Percentiles rank a stretch among this genome's conserved stretches.
These are phyloP conservation scores for Phataginus tricuspis DNA, from an alignment of 2,797 vertebrate genomes.

Conservation along the genomic window DNA sequence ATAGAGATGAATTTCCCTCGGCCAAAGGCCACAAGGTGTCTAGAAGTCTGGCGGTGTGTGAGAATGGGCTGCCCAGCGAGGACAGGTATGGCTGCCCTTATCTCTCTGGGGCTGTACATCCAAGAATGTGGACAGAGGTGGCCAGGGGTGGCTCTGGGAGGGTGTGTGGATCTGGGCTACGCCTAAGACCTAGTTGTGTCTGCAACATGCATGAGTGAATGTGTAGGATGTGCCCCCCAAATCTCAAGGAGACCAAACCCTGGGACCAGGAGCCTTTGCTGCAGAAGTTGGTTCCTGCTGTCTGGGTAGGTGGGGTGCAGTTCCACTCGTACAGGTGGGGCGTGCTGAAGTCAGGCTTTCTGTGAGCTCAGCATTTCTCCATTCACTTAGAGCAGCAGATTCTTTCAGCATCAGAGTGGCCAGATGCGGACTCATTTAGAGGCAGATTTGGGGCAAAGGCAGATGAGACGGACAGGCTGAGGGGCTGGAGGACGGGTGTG, in stretches of 20 bases:
- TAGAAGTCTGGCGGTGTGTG: background rate
- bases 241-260: background rate
- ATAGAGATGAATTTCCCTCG: conserved; percentile 66
- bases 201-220: background rate
- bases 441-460: background rate
- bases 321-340: background rate
- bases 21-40: conserved; percentile 47
- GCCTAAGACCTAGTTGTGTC: background rate
- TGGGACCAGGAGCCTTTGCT: background rate
- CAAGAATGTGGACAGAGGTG: background rate
- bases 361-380: background rate
- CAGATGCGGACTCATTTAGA: background rate
- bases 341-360: fast-evolving
- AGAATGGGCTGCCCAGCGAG: conserved; percentile 47
- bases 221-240: background rate
- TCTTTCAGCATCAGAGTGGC: background rate
- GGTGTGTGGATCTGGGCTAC: fast-evolving
- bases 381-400: background rate
- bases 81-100: conserved; percentile 71
- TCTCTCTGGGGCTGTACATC: background rate
- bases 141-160: background rate
- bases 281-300: background rate
- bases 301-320: fast-evolving
- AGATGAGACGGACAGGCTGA: background rate
- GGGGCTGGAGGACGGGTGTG: background rate